phyloP scores from a whole-genome alignment of 2,797 vertebrate genomes.

The Varecia variegata region DNA sequence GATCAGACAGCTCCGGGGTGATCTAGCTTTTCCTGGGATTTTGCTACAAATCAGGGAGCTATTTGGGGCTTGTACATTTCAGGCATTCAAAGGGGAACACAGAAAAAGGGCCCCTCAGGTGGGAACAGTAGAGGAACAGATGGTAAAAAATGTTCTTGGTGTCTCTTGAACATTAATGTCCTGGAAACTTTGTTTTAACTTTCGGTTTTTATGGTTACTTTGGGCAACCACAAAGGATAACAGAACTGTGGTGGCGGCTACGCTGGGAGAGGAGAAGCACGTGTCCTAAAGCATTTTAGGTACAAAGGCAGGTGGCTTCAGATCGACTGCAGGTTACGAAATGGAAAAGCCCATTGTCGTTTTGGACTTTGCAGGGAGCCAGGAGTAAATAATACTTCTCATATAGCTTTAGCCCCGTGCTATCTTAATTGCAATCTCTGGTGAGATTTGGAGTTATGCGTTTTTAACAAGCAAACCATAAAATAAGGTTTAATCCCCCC shows the following conservation, averaged over 20 bases:
- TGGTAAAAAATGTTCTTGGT: conserved; percentile 48
- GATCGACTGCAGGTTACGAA: conserved; percentile 69
- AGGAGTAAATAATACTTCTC: conserved; percentile 78
- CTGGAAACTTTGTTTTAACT: conserved; percentile 63
- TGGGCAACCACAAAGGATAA: conserved; percentile 57
- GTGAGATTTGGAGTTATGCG: conserved; percentile 79
- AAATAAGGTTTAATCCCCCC: conserved; percentile 81
- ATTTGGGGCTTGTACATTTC: neutral
- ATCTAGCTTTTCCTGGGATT: neutral
- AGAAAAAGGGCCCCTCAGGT: conserved; percentile 15
- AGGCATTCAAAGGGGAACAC: neutral
- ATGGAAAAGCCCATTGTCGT: conserved; percentile 76
- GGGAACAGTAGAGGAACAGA: conserved; percentile 28
- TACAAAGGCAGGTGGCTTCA: conserved; percentile 74
- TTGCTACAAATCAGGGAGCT: conserved; percentile 29
- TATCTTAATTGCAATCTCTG: conserved; percentile 82
- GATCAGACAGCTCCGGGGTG: neutral
- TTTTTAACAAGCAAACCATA: conserved; percentile 83
- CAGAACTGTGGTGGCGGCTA: neutral
- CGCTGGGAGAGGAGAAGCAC: conserved; percentile 14
- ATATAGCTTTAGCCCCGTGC: conserved; percentile 66
- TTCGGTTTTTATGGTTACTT: conserved; percentile 69
- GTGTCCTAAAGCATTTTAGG: conserved; percentile 62
- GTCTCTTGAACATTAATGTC: conserved; percentile 37
- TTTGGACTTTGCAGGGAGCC: conserved; percentile 69